Conservation (phyloP, 2,797 vertebrate genomes). For the Carcharodon carcharias region DNA sequence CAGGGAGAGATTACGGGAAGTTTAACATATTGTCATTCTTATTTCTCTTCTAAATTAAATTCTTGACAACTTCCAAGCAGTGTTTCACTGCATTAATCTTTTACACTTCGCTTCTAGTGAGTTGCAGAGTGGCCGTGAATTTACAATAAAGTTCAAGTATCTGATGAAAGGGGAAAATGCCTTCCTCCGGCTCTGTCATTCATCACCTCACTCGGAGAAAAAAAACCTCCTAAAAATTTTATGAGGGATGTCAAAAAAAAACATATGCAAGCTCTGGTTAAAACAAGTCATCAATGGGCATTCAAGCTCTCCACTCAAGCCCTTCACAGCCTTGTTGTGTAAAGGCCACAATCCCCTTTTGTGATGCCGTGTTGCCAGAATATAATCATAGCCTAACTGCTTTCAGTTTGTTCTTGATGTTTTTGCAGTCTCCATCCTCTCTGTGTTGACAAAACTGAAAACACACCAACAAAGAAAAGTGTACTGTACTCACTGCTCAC, state of each 20-base stretch:
- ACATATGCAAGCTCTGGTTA: background rate
- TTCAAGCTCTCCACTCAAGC: background rate
- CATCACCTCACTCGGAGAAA: background rate
- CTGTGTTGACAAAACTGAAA: background rate
- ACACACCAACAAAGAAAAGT: background rate
- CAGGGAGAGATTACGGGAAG: background rate
- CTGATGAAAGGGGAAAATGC: slow-evolving; percentile 3
- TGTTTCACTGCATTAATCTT: background rate
- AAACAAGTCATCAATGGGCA: background rate
- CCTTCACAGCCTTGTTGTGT: background rate
- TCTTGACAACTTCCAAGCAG: background rate
- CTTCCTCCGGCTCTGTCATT: background rate
- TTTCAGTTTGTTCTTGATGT: background rate
- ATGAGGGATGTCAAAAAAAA: background rate
- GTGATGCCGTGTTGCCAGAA: background rate
- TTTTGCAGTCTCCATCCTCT: background rate
- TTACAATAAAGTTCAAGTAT: slow-evolving; percentile 1
- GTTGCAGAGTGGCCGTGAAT: background rate
- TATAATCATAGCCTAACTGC: background rate
- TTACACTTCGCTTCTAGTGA: background rate
- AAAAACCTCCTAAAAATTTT: slow-evolving; percentile 5
- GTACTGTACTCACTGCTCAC: background rate
- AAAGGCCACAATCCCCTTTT: background rate
- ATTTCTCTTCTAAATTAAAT: background rate
- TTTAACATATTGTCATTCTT: background rate